Percentiles rank a stretch among this genome's conserved stretches.
phyloP scores from a whole-genome alignment of 2,888 invertebrate species.

The Nowickia ferox region DNA sequence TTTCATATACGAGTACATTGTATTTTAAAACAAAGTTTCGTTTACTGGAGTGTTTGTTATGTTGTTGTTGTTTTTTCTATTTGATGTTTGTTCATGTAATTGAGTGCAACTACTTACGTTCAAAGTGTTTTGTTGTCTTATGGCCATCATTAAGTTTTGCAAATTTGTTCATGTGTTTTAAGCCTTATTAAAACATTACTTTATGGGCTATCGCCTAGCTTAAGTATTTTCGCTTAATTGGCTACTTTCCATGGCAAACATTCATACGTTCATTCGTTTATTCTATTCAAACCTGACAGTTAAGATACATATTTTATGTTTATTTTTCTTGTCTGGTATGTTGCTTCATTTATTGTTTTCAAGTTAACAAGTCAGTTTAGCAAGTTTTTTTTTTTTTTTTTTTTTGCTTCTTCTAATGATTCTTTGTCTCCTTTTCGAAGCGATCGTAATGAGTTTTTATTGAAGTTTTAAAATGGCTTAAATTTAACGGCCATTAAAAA shows the following conservation, averaged over 20 bases:
- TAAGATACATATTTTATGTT: slow-evolving; percentile 49
- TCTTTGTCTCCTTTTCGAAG: slow-evolving; percentile 4
- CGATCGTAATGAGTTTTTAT: slow-evolving; percentile 30
- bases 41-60: neutral
- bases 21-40: neutral
- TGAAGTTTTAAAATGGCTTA: slow-evolving; percentile 36
- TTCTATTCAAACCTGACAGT: slow-evolving; percentile 45
- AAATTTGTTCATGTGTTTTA: slow-evolving; percentile 45
- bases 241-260: slow-evolving; percentile 41
- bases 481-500: slow-evolving; percentile 60
- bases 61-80: neutral
- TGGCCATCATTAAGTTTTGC: slow-evolving; percentile 50
- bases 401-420: neutral
- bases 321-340: slow-evolving; percentile 1
- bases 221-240: slow-evolving; percentile 48
- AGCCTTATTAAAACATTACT: slow-evolving; percentile 48
- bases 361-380: slow-evolving; percentile 36
- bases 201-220: slow-evolving; percentile 40
- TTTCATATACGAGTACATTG: neutral
- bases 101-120: neutral
- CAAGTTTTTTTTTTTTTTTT: slow-evolving; percentile 24
- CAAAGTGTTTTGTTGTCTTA: slow-evolving; percentile 25
- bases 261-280: slow-evolving; percentile 24
- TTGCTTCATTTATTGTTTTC: slow-evolving; percentile 17
- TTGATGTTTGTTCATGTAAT: neutral